These are phyloP conservation scores for Deilephila elpenor DNA, from an alignment of 2,888 invertebrate species.

Conservation along the genomic window DNA sequence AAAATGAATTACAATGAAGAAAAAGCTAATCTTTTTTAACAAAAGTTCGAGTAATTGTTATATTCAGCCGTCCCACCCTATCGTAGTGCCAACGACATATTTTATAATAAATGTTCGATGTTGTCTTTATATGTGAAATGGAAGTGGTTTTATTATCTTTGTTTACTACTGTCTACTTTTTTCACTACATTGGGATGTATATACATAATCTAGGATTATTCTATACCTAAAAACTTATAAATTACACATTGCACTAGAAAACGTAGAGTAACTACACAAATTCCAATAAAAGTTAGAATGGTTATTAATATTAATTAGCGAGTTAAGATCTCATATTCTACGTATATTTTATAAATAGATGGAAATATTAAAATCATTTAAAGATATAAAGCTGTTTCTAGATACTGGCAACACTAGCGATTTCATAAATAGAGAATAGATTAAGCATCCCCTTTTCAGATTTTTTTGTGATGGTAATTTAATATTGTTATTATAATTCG, in stretches of 20 bases:
- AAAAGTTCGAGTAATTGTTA: background rate
- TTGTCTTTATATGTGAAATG: slow-evolving; percentile 3
- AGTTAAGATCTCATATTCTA: background rate
- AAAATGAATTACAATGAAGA: background rate
- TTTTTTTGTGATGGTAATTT: too few relatives aligned
- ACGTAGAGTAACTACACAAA: slow-evolving; percentile 9
- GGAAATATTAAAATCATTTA: too few relatives aligned
- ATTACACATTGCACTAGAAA: slow-evolving; percentile 13
- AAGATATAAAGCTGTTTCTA: too few relatives aligned
- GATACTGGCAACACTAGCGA: too few relatives aligned
- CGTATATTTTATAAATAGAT: background rate
- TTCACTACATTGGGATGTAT: background rate
- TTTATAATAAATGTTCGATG: slow-evolving; percentile 5
- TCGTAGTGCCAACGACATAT: slow-evolving; percentile 6
- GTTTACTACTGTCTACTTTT: background rate
- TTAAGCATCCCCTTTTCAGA: too few relatives aligned
- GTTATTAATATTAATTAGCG: background rate
- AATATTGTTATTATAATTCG: too few relatives aligned
- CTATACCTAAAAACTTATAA: background rate
- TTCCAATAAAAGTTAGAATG: background rate
- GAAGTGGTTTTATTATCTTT: background rate
- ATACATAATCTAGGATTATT: background rate
- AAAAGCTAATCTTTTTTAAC: background rate
- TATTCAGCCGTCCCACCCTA: slow-evolving; percentile 12
- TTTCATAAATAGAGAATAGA: too few relatives aligned